Evolutionary conservation across 2,113 vertebrate genomes (phyloP), one percentile per base, ranked within the genome.

Genomic region (Poecile atricapillus): DNA sequence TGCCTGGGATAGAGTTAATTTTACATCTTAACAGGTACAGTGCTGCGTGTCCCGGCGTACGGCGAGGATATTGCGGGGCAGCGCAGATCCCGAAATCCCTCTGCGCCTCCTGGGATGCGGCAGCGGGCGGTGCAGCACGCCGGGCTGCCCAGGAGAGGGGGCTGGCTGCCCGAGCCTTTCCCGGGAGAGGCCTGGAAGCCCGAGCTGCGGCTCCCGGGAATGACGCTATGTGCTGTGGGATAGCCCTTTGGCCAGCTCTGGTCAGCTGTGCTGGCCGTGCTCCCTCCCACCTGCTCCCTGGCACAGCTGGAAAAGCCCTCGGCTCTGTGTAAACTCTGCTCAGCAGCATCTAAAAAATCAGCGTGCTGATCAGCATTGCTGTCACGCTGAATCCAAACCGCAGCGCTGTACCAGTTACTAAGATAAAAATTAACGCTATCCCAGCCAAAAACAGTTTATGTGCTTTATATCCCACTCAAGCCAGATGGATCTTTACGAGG

Each of bases 121-220:
- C 0, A 13, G 24, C 3, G 2, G 58, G 5, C 11, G 5, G 16
- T 80, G 95, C 90, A 95, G 37, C 7, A 4, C 11, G 7, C 43
- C 13, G 35, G 5, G 10, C 24, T 70, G 90, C 24, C 94, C 96
- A 83, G 95, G 25, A 96, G 95, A 86, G 68, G 94, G 94, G 47
- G 94, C 83, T 62, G 52, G 16, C 56, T 81, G 10, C 68, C 77
- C 77, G 28, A 46, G 30, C 15, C 21, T n/a, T 6, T 6, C 20
- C 39, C 10, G 30, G 30, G 11, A 41, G 7, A 31, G 65, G 13
- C 13, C 37, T 3, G 37, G 12, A 2, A 39, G 28, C 23, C 44
- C 1, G 28, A 30, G 37, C 44, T 2, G 39, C 23, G 5, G n/a
- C 55, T 15, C 22, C 39, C 39, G 39, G 39, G 11, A 39, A 39